These are phyloP conservation scores for Aurelia sp. DNA, from an alignment of 30 jellyfish, hydroid and myxozoan species.

Conservation along the genomic window DNA sequence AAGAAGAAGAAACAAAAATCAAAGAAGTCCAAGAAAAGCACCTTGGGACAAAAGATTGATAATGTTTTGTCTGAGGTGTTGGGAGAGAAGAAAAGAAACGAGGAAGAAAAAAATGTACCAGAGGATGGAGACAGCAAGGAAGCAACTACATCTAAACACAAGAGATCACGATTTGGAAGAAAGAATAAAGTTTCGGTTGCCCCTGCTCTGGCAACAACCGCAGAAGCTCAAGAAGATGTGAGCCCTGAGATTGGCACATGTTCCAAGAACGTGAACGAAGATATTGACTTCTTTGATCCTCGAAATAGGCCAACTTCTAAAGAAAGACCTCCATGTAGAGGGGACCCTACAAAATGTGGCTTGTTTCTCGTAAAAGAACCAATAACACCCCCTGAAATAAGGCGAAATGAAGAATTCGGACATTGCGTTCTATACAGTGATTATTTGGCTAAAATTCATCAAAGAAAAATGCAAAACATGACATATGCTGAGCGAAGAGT, in stretches of 20 bases:
- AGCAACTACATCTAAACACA: background rate
- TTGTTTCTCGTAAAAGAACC: constrained; percentile 7
- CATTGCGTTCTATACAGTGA: constrained; percentile 24
- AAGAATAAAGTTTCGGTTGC: constrained; percentile 12
- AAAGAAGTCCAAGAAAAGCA: constrained; percentile 11
- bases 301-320: constrained; percentile 35
- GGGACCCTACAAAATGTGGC: constrained; percentile 26
- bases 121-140: background rate
- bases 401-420: constrained; percentile 20
- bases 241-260: background rate
- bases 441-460: background rate
- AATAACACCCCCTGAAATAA: constrained; percentile 33
- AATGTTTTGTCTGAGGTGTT: constrained; percentile 9
- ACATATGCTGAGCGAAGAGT: constrained; percentile 3
- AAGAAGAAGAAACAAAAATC: constrained; percentile 2
- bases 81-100: constrained; percentile 5
- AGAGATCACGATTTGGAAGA: background rate
- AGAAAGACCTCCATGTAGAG: constrained; percentile 65
- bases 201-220: background rate
- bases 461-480: constrained; percentile 21
- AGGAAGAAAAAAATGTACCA: background rate
- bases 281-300: constrained; percentile 32
- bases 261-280: background rate
- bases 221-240: background rate
- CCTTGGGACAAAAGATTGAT: constrained; percentile 20